These are phyloP conservation scores for Hemichromis elongatus DNA, from an alignment of 2,113 vertebrate genomes.

Conservation along the genomic window DNA sequence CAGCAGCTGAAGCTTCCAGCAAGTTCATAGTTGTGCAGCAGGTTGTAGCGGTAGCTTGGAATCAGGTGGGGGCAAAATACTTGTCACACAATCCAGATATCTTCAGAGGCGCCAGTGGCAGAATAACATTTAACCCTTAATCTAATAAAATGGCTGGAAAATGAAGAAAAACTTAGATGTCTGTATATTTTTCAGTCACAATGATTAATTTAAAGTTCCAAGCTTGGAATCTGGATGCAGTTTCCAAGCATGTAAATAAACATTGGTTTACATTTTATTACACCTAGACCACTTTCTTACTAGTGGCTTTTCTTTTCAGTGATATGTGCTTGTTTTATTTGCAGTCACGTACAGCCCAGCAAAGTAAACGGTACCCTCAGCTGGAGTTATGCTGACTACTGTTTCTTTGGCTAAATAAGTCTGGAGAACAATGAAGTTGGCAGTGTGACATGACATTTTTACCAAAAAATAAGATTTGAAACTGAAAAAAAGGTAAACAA, in stretches of 20 bases:
- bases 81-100: neutral
- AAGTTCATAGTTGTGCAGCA: slow-evolving; percentile 10
- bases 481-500: neutral
- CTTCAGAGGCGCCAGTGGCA: neutral
- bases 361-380: neutral
- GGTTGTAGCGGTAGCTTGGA: neutral
- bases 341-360: neutral
- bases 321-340: neutral
- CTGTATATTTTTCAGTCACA: neutral
- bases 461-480: neutral
- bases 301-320: neutral
- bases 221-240: neutral
- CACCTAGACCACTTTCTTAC: neutral
- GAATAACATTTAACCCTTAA: neutral
- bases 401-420: neutral
- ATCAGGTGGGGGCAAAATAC: neutral
- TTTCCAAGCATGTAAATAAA: neutral
- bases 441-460: neutral
- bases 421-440: neutral
- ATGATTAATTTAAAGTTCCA: neutral
- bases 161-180: neutral
- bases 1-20: slow-evolving; percentile 10
- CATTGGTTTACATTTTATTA: neutral
- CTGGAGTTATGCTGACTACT: neutral
- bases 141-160: neutral